Evolutionary conservation across 2,113 vertebrate species (phyloP), one percentile per base, ranked within the genome.

Genomic region (Andinoacara biseriatus): DNA sequence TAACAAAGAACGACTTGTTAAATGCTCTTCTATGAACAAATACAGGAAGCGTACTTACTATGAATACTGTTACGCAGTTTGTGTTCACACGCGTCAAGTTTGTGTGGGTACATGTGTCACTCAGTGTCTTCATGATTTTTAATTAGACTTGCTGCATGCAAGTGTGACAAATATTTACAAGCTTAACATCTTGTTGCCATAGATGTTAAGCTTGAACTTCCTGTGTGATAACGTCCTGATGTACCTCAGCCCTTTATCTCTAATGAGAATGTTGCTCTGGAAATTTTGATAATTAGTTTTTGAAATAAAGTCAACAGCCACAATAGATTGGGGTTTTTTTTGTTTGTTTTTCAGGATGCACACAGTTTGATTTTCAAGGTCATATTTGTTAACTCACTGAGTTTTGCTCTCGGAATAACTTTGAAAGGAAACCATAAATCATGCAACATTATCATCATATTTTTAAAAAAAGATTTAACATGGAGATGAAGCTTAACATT

Each of bases 201-300:
- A 52, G 65, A 20, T 72, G 26, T 72, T 52, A 31, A 72, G 46
- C 65, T 72, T 31, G 43, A 31, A 72, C 65, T 31, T 26, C 46
- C 17, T 31, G 43, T 52, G 65, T 72, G 43, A 72, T 72, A 72
- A 52, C 65, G 3, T 31, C 43, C 29, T 20, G 24, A 52, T 69
- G 43, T 69, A 43, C 65, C 43, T 69, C 65, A 69, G 65, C 65
- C 17, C 43, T 72, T 72, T 72, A 72, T 72, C 65, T 52, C 43
- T 72, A 52, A 72, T 72, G 46, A 72, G 65, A 31, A 52, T 20
- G 17, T 52, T 72, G 24, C 49, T 72, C 65, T 72, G 10, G 26
- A 72, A 69, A 52, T 52, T 31, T 31, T 52, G 65, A 29, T 72
- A 72, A 72, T 52, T 72, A 26, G 46, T n/a, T 72, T 72, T 72